These are phyloP conservation scores for Cephalopterus ornatus DNA, from an alignment of 2,113 vertebrate genomes.

Conservation along the genomic window DNA sequence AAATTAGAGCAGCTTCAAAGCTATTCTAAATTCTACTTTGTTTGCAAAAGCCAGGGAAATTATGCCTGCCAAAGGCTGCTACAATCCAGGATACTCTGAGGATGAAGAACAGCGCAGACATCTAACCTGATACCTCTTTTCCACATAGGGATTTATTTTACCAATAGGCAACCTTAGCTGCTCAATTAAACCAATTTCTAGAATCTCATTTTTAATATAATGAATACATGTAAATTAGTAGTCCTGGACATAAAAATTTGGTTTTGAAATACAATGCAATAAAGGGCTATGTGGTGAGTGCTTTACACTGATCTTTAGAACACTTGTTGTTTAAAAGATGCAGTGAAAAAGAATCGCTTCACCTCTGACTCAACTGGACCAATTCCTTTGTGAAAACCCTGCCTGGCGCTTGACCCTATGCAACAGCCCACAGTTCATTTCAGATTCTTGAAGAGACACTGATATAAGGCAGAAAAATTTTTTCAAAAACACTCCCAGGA, in stretches of 20 bases:
- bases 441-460: background rate
- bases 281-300: background rate
- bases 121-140: background rate
- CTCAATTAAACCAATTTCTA: background rate
- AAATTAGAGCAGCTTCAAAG: constrained; percentile 12
- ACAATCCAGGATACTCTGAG: background rate
- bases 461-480: background rate
- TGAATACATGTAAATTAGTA: background rate
- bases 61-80: background rate
- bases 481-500: background rate
- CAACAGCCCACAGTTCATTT: background rate
- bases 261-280: background rate
- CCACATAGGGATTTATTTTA: background rate
- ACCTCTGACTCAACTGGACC: background rate
- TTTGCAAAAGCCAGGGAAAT: background rate
- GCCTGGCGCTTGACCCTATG: background rate
- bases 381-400: background rate
- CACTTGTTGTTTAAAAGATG: background rate
- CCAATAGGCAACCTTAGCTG: background rate
- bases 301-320: background rate
- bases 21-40: background rate
- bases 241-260: background rate
- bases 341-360: background rate
- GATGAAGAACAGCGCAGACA: background rate
- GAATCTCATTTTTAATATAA: background rate